Conservation (phyloP, 2,888 invertebrate genomes). For the Pardosa pseudoannulata region DNA sequence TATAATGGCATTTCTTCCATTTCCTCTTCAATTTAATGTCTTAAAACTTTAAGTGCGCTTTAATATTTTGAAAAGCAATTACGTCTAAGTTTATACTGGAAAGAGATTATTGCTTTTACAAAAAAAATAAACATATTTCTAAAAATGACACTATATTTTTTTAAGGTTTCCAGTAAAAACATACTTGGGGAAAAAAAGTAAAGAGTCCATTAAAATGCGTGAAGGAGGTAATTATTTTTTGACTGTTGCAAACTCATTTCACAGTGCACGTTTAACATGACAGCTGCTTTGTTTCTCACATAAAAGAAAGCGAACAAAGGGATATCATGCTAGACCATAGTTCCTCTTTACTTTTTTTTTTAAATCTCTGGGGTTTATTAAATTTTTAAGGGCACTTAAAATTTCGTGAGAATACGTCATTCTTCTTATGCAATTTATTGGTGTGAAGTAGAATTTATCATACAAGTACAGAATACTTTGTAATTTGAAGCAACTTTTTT, state of each 20-base stretch:
- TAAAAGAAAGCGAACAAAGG: not conserved
- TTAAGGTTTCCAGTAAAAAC: too few species aligned
- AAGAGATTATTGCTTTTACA: too few species aligned
- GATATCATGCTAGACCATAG: not conserved
- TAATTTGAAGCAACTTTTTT: too few species aligned
- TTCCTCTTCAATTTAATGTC: too few species aligned
- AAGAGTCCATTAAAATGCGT: not conserved
- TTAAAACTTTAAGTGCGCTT: too few species aligned
- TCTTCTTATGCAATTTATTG: not conserved
- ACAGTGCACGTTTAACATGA: not conserved
- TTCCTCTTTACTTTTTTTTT: not conserved
- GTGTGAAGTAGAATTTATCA: not conserved
- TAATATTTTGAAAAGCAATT: too few species aligned
- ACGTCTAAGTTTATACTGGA: too few species aligned
- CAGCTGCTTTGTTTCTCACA: not conserved
- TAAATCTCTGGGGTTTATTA: not conserved
- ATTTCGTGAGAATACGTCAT: not conserved
- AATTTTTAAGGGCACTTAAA: not conserved
- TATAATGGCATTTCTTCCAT: too few species aligned
- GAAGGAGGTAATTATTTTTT: not conserved
- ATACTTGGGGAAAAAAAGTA: too few species aligned
- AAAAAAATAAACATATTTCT: too few species aligned
- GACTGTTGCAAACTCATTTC: not conserved
- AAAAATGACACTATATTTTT: too few species aligned
- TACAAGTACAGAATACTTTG: not conserved